Evolutionary conservation across 2,113 vertebrate genomes (phyloP).

Genomic region (Cyanoramphus novaezelandiae): DNA sequence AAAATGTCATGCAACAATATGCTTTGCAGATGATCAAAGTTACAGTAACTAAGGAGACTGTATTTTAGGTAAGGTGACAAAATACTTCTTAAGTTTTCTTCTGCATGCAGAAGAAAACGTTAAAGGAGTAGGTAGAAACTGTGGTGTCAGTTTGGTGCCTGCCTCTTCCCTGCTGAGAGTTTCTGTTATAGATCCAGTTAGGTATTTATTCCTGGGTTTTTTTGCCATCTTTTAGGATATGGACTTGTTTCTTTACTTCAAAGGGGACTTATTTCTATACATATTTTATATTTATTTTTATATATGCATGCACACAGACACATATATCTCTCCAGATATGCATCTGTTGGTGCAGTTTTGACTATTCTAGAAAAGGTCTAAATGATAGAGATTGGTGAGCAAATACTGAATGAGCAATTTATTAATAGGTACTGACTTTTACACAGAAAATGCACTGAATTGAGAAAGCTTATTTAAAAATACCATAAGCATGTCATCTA

Average conservation of each 20-base stretch:
- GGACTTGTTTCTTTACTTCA: neutral
- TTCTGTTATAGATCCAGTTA: neutral
- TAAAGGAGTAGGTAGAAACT: neutral
- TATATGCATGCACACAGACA: neutral
- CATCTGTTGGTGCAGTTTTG: neutral
- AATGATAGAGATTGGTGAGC: rapidly evolving
- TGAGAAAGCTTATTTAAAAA: neutral
- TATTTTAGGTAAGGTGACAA: neutral
- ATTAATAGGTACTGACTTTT: neutral
- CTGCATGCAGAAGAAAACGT: neutral
- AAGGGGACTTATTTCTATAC: neutral
- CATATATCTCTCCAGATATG: neutral
- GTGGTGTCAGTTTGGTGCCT: neutral
- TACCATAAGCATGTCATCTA: neutral
- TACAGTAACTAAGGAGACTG: neutral
- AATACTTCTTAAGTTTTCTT: neutral
- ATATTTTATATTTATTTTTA: neutral
- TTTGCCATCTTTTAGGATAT: neutral
- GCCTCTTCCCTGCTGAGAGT: neutral
- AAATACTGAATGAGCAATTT: neutral
- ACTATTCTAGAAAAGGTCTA: neutral
- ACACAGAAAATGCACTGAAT: neutral
- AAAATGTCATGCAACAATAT: neutral
- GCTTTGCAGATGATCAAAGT: neutral
- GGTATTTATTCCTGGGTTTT: neutral